Evolutionary conservation across 1,140 invertebrate species (phyloP).

Genomic region (Lineus longissimus): DNA sequence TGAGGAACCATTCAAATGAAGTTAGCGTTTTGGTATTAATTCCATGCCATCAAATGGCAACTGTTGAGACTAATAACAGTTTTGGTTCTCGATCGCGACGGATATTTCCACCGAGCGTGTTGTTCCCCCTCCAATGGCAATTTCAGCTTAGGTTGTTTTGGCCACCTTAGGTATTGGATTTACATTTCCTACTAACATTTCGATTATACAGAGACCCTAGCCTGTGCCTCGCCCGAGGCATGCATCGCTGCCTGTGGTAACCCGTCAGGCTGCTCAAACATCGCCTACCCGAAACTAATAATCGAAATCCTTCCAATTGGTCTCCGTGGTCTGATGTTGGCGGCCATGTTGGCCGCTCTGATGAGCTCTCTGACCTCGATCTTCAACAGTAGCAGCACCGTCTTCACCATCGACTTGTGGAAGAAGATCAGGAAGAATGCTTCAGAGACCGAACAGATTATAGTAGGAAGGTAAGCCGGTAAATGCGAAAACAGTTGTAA

Average conservation of each 20-base stretch:
- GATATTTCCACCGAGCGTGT: too few relatives aligned
- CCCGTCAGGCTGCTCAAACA: conserved; percentile 53
- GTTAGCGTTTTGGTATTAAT: too few relatives aligned
- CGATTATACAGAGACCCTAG: conserved; percentile 49
- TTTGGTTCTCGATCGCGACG: too few relatives aligned
- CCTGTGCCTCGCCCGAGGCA: conserved; percentile 52
- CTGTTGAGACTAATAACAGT: too few relatives aligned
- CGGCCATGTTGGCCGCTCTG: conserved; percentile 58
- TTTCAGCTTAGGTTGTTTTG: too few relatives aligned
- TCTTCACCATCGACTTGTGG: conserved; percentile 60
- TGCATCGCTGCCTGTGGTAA: conserved; percentile 53
- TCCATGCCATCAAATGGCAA: too few relatives aligned
- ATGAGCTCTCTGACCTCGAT: conserved; percentile 60
- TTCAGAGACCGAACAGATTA: conserved; percentile 54
- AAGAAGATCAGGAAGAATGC: conserved; percentile 52
- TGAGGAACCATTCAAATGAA: too few relatives aligned
- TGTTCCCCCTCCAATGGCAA: too few relatives aligned
- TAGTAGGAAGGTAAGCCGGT: conserved; percentile 52
- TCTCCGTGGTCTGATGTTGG: conserved; percentile 57
- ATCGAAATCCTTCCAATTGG: conserved; percentile 54
- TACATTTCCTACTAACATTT: too few relatives aligned
- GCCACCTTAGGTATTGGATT: too few relatives aligned
- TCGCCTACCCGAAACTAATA: conserved; percentile 57
- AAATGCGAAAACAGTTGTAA: too few relatives aligned
- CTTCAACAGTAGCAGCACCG: conserved; percentile 59